Evolutionary conservation across 2,888 invertebrate species (phyloP).

Genomic region (Boloria selene): DNA sequence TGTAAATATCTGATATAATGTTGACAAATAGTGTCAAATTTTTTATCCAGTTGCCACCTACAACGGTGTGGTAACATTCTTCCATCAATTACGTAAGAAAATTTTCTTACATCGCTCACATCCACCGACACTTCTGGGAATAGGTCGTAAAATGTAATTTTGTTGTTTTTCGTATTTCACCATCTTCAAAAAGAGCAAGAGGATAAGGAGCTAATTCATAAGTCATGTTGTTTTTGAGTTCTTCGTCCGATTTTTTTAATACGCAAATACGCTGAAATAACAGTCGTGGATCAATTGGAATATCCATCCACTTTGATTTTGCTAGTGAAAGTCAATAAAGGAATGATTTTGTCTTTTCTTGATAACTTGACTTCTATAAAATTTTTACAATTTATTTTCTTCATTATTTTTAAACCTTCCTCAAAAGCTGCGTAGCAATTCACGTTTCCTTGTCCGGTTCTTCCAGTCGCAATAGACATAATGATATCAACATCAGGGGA

Average conservation of each 20-base stretch:
- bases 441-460: slow-evolving; percentile 23
- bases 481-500: slow-evolving; percentile 27
- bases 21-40: slow-evolving; percentile 27
- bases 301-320: slow-evolving; percentile 30
- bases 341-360: slow-evolving; percentile 29
- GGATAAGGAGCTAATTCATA: slow-evolving; percentile 35
- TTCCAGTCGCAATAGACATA: slow-evolving; percentile 28
- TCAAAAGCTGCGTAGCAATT: slow-evolving; percentile 34
- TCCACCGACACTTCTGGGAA: slow-evolving; percentile 30
- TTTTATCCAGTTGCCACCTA: slow-evolving; percentile 36
- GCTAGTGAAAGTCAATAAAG: slow-evolving; percentile 26
- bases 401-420: slow-evolving; percentile 27
- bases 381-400: slow-evolving; percentile 19
- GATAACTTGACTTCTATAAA: slow-evolving; percentile 23
- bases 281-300: slow-evolving; percentile 30
- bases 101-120: slow-evolving; percentile 26
- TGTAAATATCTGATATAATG: slow-evolving; percentile 33
- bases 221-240: slow-evolving; percentile 29
- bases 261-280: slow-evolving; percentile 36
- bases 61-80: slow-evolving; percentile 32
- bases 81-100: slow-evolving; percentile 34
- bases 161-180: slow-evolving; percentile 30
- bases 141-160: slow-evolving; percentile 34
- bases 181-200: slow-evolving; percentile 29
- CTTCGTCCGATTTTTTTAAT: slow-evolving; percentile 25